Evolutionary conservation across 2,113 vertebrate genomes (phyloP), one percentile per base, ranked within the genome.

Genomic region (Cavia porcellus): DNA sequence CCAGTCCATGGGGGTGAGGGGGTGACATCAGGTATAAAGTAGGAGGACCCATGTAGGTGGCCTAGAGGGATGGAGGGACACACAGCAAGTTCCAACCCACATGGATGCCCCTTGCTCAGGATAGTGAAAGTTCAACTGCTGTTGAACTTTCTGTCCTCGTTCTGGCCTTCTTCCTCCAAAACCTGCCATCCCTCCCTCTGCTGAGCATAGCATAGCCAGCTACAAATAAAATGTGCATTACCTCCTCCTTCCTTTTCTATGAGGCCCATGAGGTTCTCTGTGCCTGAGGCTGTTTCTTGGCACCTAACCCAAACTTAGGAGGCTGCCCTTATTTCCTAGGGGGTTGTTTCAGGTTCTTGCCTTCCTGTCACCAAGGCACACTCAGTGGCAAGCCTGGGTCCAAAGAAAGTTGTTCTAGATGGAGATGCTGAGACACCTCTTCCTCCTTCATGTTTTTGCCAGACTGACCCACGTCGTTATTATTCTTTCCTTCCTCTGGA

Each of bases 181-280:
- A 94, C 7, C 55, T 59, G 0, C 57, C 19, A 1, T 25, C 25
- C 35, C 20, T 62, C 62, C 59, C 6, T 32, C 4, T 64, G 64
- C 59, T 87, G 61, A 62, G 79, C 55, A 24, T 24, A 1, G 38
- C 32, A 77, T 90, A 92, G 79, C 38, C 77, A 92, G 42, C 61
- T 84, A 50, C n/a, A 92, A 79, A 94, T 92, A 94, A 90, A 95
- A 70, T 30, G 14, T 55, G 28, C 59, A 32, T 66, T 84, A 35
- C 28, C 83, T 96, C 62, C 47, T 80, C 90, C n/a, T 22, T 79
- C 38, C 9, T 82, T 52, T 91, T 52, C 42, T 55, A 45, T 1
- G 42, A 50, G 75, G 42, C 55, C 66, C 6, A 22, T 9, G 62
- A 79, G 30, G n/a, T 45, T 87, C 25, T 3, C 45, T 82, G 7